Evolutionary conservation across 2,888 invertebrate genomes (phyloP).

Genomic region (Hypercompe scribonia): DNA sequence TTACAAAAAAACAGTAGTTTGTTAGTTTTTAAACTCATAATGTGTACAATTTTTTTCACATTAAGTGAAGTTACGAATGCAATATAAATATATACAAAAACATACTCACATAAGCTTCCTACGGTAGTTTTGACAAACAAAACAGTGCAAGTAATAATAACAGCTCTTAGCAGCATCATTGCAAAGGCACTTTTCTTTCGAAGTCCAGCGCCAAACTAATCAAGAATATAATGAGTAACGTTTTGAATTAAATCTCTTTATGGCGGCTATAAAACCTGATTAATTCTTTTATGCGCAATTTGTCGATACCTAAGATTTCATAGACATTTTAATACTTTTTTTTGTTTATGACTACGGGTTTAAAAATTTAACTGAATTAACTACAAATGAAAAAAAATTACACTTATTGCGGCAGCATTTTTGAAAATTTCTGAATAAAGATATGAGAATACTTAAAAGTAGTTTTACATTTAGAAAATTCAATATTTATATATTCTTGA

Average conservation of each 20-base stretch:
- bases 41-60: background rate
- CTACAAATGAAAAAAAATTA: background rate
- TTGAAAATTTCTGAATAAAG: background rate
- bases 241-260: constrained; percentile 9
- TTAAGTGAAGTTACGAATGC: background rate
- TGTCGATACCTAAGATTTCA: background rate
- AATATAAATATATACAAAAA: constrained; percentile 2
- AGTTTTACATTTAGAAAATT: background rate
- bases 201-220: constrained; percentile 7
- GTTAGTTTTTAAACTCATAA: background rate
- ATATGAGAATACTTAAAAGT: background rate
- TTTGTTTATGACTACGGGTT: background rate
- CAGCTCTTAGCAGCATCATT: constrained; percentile 31
- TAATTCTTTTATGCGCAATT: constrained; percentile 10
- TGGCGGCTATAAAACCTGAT: constrained; percentile 21
- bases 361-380: background rate
- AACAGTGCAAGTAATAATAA: constrained; percentile 11
- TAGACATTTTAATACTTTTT: background rate
- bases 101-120: constrained; percentile 38
- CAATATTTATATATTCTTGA: too few species aligned
- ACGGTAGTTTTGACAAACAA: constrained; percentile 17
- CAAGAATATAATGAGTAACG: constrained; percentile 3
- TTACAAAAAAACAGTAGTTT: background rate
- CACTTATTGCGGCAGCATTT: background rate
- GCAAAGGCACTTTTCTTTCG: background rate